Evolutionary conservation across 37 sponge, comb jelly and placozoan genomes (phyloP), one percentile per base, ranked within the genome.

Genomic region (Aplysina aerophoba): DNA sequence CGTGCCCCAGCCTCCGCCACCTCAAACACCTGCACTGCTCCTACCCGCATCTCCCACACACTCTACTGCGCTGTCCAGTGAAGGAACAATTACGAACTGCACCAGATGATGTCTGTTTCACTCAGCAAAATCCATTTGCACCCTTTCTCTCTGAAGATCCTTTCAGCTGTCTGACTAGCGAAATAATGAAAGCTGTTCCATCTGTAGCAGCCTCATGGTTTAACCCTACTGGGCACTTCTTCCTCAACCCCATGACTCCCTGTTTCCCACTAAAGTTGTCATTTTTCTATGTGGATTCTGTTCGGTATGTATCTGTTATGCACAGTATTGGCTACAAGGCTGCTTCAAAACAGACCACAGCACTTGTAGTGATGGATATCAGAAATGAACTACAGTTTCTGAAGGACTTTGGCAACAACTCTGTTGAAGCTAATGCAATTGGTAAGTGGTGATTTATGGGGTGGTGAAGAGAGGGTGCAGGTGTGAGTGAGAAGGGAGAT

Each of bases 361-460:
- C 78, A 21, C 54, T 75, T 1, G 78, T 36, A 2, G 37, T 75
- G 53, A 12, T 75, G 44, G 78, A 75, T 41, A 40, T 75, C 3
- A 50, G 4, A 24, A 75, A 50, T 38, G 78, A 75, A 36, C 13
- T 75, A 44, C 44, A 75, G 53, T 75, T 75, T 75, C 24, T 75
- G 31, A 17, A 24, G 41, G 53, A 75, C 13, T 30, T 75, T 16
- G 34, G 34, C 71, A 30, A n/a, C 28, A 34, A 15, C 28, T 34
- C 71, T 4, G 28, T 69, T 1, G 28, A 30, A 1, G 28, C 28
- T 31, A 30, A 30, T 31, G 71, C 28, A 30, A 35, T 69, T 30
- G 33, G 71, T 69, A 27, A 27, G 71, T 24, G 30, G 2, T 69
- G n/a, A 13, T 44, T 44, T 44, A 8, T 44, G 50, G 50, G 50